Evolutionary conservation across 1,140 invertebrate genomes (phyloP), one percentile per base, ranked within the genome.

Genomic region (Drosophila tristis): DNA sequence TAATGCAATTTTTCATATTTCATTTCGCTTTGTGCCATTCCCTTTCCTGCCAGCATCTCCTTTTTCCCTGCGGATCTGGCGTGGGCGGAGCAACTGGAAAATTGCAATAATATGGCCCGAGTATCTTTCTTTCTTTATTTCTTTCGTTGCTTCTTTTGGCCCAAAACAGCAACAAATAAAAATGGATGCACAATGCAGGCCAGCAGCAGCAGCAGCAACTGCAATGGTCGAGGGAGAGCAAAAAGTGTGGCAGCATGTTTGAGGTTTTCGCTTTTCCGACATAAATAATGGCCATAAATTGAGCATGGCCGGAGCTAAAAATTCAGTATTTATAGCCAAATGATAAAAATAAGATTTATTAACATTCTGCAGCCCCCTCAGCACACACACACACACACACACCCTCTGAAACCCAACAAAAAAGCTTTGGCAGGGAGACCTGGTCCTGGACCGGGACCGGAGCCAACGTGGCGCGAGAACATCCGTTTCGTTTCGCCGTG

Each of bases 331-430:
- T 91, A 91, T 91, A 90, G 90, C 90, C 87, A 73, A 91, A 91
- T 91, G 90, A 91, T 91, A 91, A 91, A 91, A 91, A 91, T 91
- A 91, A 91, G 90, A 91, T 91, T 91, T 91, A 91, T 91, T 91
- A 91, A 91, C 90, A 86, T 91, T 91, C 89, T 80, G 80, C 78
- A 78, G 80, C 71, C 80, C 80, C 84, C 71, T 58, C 45, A 47
- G 60, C 67, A 48, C 56, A 25, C 31, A 49, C 49, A 62, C 59
- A 59, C 59, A 64, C 42, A 76, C 61, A 61, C 54, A 60, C 47
- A 57, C 53, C 57, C 60, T 61, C 71, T 23, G 43, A 57, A 51
- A 51, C 59, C 62, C 56, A 43, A 42, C 60, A 58, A 74, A 16
- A 44, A 49, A 43, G 51, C 51, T 54, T 54, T 54, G 51, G 9